Evolutionary conservation across 1,140 invertebrate species (phyloP), one percentile per base, ranked within the genome.

Genomic region (Sinonovacula constricta): DNA sequence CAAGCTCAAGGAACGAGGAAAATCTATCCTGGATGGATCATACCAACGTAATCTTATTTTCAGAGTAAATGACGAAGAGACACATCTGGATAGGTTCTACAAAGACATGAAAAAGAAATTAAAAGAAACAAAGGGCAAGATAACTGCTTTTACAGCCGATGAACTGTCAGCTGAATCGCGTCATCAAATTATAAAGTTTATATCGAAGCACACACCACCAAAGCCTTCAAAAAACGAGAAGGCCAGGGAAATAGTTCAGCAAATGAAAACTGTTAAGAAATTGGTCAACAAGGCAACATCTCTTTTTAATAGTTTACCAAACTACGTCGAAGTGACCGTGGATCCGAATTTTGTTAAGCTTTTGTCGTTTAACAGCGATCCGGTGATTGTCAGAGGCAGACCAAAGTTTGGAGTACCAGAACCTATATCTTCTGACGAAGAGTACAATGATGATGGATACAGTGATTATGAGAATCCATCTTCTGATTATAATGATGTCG

Each of bases 131-230:
- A 76, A 76, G 30, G 18, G 53, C 28, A 63, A 54, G 33, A 63
- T 76, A 1, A 76, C 66, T 24, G 72, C 72, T 2, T 76, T 76
- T 33, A 76, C 72, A 7, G 26, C 71, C n/a, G 71, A 74, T 24
- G 72, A 76, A 56, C 62, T 76, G 12, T 76, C 72, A 22, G 72
- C 57, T 31, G 39, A 45, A 30, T 59, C 34, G 12, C 28, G 72
- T 12, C 33, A 65, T 18, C 72, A 76, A 54, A 36, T 76, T 14
- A 26, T 66, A 26, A 49, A n/a, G 2, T 67, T 76, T 28, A 65
- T 67, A 24, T 33, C 62, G 15, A 76, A 67, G 22, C 15, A 39
- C 14, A 30, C 62, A 1, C 72, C 72, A 7, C n/a, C 7, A n/a
- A 76, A 76, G 24, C 59, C 59, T 24, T 28, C n/a, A 7, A 70